A percentile compares a stretch with the other conserved stretches of the same genome.
phyloP scores from a whole-genome alignment of 2,113 vertebrate species.

The Platysternon megacephalum region DNA sequence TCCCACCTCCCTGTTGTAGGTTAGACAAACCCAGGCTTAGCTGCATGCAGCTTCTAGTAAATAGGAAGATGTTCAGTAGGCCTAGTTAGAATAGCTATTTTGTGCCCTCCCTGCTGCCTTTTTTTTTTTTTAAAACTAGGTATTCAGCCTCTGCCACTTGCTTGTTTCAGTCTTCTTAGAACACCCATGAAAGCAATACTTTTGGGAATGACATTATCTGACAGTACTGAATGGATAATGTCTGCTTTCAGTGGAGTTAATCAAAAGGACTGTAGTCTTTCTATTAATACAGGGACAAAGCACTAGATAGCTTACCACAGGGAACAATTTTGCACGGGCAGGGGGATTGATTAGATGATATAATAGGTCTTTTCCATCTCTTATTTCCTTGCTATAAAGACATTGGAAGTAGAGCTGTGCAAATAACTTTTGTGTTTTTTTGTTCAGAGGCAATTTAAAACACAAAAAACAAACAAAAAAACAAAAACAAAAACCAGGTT shows the following conservation, averaged over 20 bases:
- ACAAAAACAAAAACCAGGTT: no score
- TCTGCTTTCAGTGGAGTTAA: not conserved
- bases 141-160: not conserved
- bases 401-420: not conserved
- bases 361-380: not conserved
- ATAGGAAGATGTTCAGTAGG: not conserved
- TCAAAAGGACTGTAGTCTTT: not conserved
- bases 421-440: not conserved
- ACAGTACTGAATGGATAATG: not conserved
- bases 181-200: not conserved
- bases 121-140: not conserved
- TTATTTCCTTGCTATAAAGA: not conserved
- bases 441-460: not conserved
- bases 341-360: not conserved
- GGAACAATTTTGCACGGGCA: not conserved
- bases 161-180: not conserved
- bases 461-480: no score
- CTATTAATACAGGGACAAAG: not conserved
- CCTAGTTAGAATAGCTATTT: not conserved
- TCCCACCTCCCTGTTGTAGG: no score
- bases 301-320: not conserved
- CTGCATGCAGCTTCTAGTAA: not conserved
- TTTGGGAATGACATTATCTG: rapidly evolving
- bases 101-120: rapidly evolving
- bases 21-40: no score